Conservation (phyloP, 1,140 invertebrate species). For the Nixonia krombeini region DNA sequence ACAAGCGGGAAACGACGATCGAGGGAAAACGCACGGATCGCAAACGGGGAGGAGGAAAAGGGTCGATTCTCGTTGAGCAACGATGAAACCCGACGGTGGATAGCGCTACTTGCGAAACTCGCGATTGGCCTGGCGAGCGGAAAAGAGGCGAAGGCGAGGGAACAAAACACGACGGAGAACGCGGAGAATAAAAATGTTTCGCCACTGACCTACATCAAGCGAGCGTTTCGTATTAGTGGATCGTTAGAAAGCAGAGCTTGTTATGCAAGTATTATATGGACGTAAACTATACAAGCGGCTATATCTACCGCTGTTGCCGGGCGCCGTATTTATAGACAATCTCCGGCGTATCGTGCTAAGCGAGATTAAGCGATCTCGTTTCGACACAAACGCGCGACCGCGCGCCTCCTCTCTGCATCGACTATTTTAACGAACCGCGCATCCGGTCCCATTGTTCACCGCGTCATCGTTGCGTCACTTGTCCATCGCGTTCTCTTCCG, state of each 20-base stretch:
- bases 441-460: not conserved
- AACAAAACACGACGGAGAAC: constrained; percentile 7
- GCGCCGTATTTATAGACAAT: constrained; percentile 4
- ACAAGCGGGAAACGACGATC: too few species aligned
- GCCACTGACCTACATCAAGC: constrained; percentile 42
- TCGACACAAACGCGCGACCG: not conserved
- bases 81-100: too few species aligned
- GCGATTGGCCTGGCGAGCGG: too few species aligned
- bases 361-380: constrained; percentile 3
- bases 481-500: not conserved
- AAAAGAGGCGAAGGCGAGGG: not conserved
- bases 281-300: constrained; percentile 18
- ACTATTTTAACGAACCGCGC: too few species aligned
- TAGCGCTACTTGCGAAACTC: too few species aligned
- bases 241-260: constrained; percentile 48
- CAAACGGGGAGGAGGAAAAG: too few species aligned
- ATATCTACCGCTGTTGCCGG: constrained; percentile 2
- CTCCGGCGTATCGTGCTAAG: not conserved
- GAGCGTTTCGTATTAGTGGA: constrained; percentile 41
- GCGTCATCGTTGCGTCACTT: not conserved
- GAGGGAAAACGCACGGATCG: too few species aligned
- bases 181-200: constrained; percentile 28
- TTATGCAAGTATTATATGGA: constrained; percentile 48
- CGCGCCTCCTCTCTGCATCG: too few species aligned
- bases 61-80: too few species aligned